Conservation (phyloP, 2,113 vertebrate species). For the Rhipidura dahli region DNA sequence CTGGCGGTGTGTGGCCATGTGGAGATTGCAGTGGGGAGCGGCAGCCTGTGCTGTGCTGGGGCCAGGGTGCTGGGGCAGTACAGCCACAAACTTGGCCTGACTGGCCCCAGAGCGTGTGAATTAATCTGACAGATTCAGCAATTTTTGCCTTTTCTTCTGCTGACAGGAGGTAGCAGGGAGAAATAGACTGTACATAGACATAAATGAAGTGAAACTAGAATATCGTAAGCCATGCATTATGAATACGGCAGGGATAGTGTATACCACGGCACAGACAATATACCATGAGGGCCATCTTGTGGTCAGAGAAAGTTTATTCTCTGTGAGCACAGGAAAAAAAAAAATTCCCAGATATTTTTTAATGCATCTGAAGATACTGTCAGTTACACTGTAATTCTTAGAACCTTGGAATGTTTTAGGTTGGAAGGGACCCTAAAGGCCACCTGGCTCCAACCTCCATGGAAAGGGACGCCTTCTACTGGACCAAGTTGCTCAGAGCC, state of each 20-base stretch:
- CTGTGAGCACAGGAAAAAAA: neutral
- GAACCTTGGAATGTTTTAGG: neutral
- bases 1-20: rapidly evolving
- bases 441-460: neutral
- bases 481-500: neutral
- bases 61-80: rapidly evolving
- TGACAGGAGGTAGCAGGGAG: neutral
- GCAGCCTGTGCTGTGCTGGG: neutral
- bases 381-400: neutral
- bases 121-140: neutral
- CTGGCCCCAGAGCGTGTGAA: neutral
- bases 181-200: neutral
- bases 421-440: neutral
- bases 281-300: conserved; percentile 64
- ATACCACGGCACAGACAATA: neutral
- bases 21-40: neutral
- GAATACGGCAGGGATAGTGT: neutral
- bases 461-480: neutral
- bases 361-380: neutral
- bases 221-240: neutral
- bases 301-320: conserved; percentile 24
- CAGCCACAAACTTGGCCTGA: neutral
- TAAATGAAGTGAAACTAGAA: neutral
- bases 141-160: neutral
- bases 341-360: neutral